Evolutionary conservation across 2,797 vertebrate species (phyloP), one percentile per base, ranked within the genome.

Genomic region (Momotus momota): DNA sequence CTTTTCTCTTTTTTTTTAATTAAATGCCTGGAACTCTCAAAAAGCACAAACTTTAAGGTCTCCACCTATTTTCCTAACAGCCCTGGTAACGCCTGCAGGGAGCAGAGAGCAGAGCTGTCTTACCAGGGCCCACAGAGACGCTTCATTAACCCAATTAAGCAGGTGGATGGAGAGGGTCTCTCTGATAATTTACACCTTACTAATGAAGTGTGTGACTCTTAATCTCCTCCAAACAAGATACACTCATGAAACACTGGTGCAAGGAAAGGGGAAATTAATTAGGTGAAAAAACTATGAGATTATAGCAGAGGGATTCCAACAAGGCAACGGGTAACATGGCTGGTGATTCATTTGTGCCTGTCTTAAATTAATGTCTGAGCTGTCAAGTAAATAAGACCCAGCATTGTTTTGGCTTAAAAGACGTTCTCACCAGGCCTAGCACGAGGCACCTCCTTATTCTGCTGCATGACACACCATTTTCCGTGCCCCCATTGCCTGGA

Each of bases 201-300:
- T 98, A 98, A 99, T 98, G 98, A 98, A 98, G 98, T 98, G 98
- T 98, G 97, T 98, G 98, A 98, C 98, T 98, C 98, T 98, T 99
- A 99, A 99, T 99, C 99, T 99, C 98, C 98, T 98, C 97, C 98
- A 98, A 99, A 99, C 98, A 99, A 98, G 97, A 97, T 97, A 98
- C 98, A 99, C 98, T 98, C 98, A 97, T 98, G 98, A 98, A 98
- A 98, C 98, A 98, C 98, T 97, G 97, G 98, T 98, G 97, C 97
- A 98, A 98, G 98, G 98, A 98, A 98, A 96, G 97, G 98, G 96
- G 98, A 98, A 99, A 99, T 99, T 99, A 99, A 99, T 99, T 99
- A 99, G 98, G 98, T 98, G 98, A 98, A 98, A 98, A 98, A 98
- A 98, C 98, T 97, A 97, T 97, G 97, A 99, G 99, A 99, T 99